Conservation (phyloP, 2,113 vertebrate species). For the Fregetta grallaria region DNA sequence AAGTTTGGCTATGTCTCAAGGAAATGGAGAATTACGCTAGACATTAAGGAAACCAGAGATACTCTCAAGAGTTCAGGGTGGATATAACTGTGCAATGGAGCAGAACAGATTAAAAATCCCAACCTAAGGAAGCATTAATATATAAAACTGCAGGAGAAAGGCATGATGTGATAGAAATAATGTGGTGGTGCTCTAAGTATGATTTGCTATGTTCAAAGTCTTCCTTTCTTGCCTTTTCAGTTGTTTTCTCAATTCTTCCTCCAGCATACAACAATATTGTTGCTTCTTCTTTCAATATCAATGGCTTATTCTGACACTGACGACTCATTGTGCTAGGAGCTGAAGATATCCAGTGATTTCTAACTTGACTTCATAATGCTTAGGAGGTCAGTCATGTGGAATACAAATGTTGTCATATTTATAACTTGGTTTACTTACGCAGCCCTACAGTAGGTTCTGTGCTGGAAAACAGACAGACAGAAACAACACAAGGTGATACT, state of each 20-base stretch:
- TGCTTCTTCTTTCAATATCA: neutral
- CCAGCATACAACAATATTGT: neutral
- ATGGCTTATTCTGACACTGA: neutral
- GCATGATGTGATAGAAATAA: neutral
- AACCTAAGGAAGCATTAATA: slow-evolving; percentile 26
- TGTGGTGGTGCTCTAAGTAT: neutral
- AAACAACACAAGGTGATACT: neutral
- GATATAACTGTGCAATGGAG: slow-evolving; percentile 24
- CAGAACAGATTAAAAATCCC: slow-evolving; percentile 52
- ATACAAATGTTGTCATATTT: neutral
- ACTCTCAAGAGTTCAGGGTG: slow-evolving; percentile 9
- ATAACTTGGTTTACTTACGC: neutral
- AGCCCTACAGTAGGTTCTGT: neutral
- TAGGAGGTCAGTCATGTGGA: neutral
- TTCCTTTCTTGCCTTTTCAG: neutral
- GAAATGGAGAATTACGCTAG: neutral
- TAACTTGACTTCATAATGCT: neutral
- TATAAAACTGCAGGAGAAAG: neutral
- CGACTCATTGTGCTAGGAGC: neutral
- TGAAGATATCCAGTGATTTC: neutral
- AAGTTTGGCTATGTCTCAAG: slow-evolving; percentile 28
- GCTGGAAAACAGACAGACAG: neutral
- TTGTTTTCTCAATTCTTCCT: neutral
- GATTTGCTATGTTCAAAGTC: neutral
- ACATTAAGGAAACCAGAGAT: slow-evolving; percentile 19